Evolutionary conservation across 2,888 invertebrate species (phyloP).

Genomic region (Lordiphosa andalusiaca): DNA sequence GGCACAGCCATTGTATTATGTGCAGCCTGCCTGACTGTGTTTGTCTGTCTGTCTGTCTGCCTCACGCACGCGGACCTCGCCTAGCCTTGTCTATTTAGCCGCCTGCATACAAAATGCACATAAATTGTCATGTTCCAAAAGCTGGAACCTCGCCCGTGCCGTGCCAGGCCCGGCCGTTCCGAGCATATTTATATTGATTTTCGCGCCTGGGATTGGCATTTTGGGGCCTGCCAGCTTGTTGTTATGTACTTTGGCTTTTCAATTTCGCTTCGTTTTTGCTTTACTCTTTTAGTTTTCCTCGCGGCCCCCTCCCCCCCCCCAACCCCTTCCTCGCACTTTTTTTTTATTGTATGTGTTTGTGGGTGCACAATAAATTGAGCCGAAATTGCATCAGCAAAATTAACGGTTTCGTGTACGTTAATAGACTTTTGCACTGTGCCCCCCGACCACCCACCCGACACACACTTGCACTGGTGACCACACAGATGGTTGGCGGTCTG

Average conservation of each 20-base stretch:
- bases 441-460: not conserved
- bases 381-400: constrained; percentile 73
- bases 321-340: constrained; percentile 14
- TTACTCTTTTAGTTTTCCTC: constrained; percentile 30
- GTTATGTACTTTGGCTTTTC: constrained; percentile 74
- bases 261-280: constrained; percentile 67
- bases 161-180: constrained; percentile 26
- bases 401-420: constrained; percentile 75
- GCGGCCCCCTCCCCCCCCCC: constrained; percentile 7
- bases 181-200: constrained; percentile 73
- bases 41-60: constrained; percentile 11
- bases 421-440: constrained; percentile 66
- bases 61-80: constrained; percentile 39
- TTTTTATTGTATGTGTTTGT: constrained; percentile 45
- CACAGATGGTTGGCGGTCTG: constrained; percentile 17
- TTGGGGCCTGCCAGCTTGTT: constrained; percentile 62
- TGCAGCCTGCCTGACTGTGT: constrained; percentile 17
- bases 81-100: constrained; percentile 69
- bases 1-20: constrained; percentile 60
- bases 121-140: constrained; percentile 67
- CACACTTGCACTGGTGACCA: constrained; percentile 18
- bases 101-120: constrained; percentile 75
- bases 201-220: constrained; percentile 59
- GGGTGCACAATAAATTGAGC: constrained; percentile 75
- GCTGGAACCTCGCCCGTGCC: constrained; percentile 4